Evolutionary conservation across 2,888 invertebrate genomes (phyloP), one percentile per base, ranked within the genome.

Genomic region (Chymomyza amoena): DNA sequence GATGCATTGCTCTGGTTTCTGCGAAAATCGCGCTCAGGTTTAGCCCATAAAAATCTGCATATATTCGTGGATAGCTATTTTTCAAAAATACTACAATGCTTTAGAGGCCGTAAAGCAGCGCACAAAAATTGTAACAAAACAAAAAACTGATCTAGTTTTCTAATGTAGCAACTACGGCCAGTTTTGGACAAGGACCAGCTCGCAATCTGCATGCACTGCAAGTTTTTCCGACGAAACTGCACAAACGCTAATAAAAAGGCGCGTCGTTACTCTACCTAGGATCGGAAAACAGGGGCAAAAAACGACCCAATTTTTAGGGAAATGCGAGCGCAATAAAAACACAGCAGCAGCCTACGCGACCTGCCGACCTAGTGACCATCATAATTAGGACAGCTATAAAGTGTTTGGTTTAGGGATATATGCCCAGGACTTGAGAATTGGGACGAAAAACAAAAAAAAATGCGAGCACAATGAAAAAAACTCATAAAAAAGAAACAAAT

Each of bases 251-350:
- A 88, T 87, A 89, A 88, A 88, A 85, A 81, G 79, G 76, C 81
- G 77, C 80, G 78, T 77, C 80, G 78, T 77, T 64, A 65, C 45
- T 69, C 73, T 76, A 74, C 73, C 79, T 36, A 56, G 45, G 45
- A 66, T 16, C 54, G 50, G 64, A 62, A 66, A 39, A 62, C 57
- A 32, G 56, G 71, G 32, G 60, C 69, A 83, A 81, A 74, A 83
- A 86, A 71, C 84, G 84, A 76, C 76, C 86, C 79, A 89, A 90
- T 89, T 89, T 89, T 89, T 88, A 90, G 86, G 80, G 80, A 79
- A 88, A 86, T 81, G 74, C 80, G 79, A 79, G 76, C 81, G 78
- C 66, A 79, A 80, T 78, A 85, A 80, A 78, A 81, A 66, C 66
- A 69, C 62, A 56, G 16, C 25, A 39, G 28, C 56, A 56, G 60